A percentile compares a stretch with the other conserved stretches of the same genome.
Evolutionary conservation across 1,140 invertebrate genomes (phyloP).

Genomic region (Drosophila pectinifera): DNA sequence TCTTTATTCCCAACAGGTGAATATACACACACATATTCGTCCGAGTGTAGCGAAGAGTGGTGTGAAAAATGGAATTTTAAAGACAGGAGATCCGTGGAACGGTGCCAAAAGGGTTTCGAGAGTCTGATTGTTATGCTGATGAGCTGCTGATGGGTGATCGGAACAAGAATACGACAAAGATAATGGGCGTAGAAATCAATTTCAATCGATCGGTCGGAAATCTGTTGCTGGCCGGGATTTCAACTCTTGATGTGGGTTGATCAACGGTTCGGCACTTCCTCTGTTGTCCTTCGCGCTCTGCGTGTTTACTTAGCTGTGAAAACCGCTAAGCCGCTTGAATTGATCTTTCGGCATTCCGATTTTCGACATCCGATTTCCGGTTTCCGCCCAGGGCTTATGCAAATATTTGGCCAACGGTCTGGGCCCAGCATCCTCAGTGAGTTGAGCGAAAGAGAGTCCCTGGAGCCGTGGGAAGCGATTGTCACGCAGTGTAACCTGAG

Average conservation of each 20-base stretch:
- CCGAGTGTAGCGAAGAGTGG: constrained; percentile 13
- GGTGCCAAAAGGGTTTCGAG: constrained; percentile 52
- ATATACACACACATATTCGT: constrained; percentile 2
- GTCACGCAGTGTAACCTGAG: no score
- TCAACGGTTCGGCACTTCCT: constrained; percentile 1
- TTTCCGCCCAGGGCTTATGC: constrained; percentile 66
- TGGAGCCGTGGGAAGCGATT: constrained; percentile 34
- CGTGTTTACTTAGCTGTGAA: constrained; percentile 69
- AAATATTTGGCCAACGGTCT: constrained; percentile 63
- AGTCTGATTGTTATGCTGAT: constrained; percentile 66
- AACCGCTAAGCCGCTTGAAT: constrained; percentile 37
- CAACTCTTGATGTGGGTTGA: constrained; percentile 52
- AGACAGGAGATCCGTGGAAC: constrained; percentile 1
- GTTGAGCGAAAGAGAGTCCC: background rate
- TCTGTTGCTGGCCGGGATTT: constrained; percentile 51
- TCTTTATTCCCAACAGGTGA: constrained; percentile 26
- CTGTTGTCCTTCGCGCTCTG: background rate
- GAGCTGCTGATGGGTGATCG: constrained; percentile 25
- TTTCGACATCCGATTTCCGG: constrained; percentile 62
- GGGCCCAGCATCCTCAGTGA: background rate
- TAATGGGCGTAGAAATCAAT: constrained; percentile 62
- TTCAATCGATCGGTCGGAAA: constrained; percentile 49
- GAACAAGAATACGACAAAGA: constrained; percentile 1
- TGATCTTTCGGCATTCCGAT: constrained; percentile 14
- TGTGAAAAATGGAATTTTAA: constrained; percentile 55